phyloP scores from a whole-genome alignment of 35 echinoderm and acorn worm genomes.

The Amphiura filiformis region DNA sequence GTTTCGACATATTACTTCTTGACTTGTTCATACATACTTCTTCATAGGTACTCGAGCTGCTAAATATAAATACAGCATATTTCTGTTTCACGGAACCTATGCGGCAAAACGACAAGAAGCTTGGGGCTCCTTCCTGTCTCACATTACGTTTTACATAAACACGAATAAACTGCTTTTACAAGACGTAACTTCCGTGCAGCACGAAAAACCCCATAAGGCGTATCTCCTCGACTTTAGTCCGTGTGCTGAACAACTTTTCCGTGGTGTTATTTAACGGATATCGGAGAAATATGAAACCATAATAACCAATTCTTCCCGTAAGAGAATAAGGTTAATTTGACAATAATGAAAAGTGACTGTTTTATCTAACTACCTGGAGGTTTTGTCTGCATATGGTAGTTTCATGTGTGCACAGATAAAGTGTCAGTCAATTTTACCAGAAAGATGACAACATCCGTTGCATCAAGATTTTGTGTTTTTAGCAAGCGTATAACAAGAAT shows the following conservation, averaged over 20 bases:
- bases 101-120: background rate
- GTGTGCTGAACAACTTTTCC: background rate
- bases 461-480: too few species aligned
- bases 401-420: background rate
- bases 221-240: too few species aligned
- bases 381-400: background rate
- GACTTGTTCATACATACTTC: background rate
- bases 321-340: background rate
- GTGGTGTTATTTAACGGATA: background rate
- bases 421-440: too few species aligned
- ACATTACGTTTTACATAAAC: slow-evolving; percentile 8
- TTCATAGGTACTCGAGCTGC: background rate
- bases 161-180: slow-evolving; percentile 4
- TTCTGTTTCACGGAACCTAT: too few species aligned
- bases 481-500: too few species aligned
- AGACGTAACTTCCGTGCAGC: background rate
- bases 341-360: too few species aligned
- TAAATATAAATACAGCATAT: background rate
- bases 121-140: background rate
- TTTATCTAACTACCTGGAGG: too few species aligned
- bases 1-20: background rate
- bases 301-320: background rate
- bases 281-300: slow-evolving; percentile 2
- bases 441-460: too few species aligned
- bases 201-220: background rate